These are phyloP conservation scores for Megalops atlanticus DNA, from an alignment of 2,113 vertebrate genomes.

Conservation along the genomic window DNA sequence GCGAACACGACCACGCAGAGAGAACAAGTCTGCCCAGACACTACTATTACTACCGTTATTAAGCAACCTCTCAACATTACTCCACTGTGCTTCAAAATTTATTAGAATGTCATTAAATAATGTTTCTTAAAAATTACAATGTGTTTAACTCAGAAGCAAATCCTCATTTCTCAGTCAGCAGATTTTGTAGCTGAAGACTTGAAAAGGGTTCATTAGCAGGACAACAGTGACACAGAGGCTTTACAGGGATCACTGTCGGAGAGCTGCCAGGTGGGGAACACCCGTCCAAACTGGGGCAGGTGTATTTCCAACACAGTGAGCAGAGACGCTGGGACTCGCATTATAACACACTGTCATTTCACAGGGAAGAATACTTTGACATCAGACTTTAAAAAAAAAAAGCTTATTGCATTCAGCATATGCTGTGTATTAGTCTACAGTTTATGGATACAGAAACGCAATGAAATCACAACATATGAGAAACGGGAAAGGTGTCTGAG, in stretches of 20 bases:
- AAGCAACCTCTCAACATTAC: no score
- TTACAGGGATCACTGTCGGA: not conserved
- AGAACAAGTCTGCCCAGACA: no score
- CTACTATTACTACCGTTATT: no score
- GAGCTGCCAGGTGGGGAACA: not conserved
- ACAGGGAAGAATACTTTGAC: not conserved
- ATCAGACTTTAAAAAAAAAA: not conserved
- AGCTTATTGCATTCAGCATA: not conserved
- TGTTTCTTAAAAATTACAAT: not conserved
- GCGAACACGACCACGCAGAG: no score
- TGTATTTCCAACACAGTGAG: not conserved
- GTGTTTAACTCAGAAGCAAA: not conserved
- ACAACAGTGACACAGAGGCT: not conserved
- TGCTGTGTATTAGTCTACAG: not conserved
- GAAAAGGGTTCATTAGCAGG: not conserved
- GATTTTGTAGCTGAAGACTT: not conserved
- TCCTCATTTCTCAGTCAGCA: not conserved
- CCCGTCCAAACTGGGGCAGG: not conserved
- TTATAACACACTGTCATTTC: not conserved
- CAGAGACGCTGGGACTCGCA: not conserved
- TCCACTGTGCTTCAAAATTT: no score
- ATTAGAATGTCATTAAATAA: no score
- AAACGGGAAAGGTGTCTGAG: not conserved
- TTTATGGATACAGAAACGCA: not conserved
- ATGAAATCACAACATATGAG: no score